These are phyloP conservation scores for Cremastobaeus sp. DNA, from an alignment of 2,888 invertebrate genomes.

Conservation along the genomic window DNA sequence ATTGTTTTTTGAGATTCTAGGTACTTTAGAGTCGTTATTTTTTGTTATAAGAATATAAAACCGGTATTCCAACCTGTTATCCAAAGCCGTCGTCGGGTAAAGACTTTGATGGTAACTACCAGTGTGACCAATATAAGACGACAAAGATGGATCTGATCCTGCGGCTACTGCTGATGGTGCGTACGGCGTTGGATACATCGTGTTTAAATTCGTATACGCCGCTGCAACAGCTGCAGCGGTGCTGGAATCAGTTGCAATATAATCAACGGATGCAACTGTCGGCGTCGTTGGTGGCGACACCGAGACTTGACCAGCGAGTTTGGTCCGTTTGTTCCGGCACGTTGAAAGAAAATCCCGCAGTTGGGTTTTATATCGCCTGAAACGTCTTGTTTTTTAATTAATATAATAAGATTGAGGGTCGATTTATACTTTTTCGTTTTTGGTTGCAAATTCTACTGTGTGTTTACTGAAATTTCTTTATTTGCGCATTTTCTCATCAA, in stretches of 20 bases:
- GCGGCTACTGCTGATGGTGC: conserved; percentile 86
- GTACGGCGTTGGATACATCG: conserved; percentile 89
- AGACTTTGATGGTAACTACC: conserved; percentile 83
- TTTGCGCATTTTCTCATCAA: too few relatives aligned
- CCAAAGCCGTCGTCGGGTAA: conserved; percentile 80
- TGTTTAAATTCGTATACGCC: conserved; percentile 88
- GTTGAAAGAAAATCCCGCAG: conserved; percentile 94
- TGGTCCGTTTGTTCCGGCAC: conserved; percentile 87
- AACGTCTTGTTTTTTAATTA: conserved; percentile 7
- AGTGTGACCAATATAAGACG: conserved; percentile 85
- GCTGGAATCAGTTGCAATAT: conserved; percentile 83
- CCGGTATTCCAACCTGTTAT: conserved; percentile 76
- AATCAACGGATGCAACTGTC: conserved; percentile 83
- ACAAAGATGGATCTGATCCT: conserved; percentile 83
- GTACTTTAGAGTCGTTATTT: background rate
- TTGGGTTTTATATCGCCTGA: conserved; percentile 94
- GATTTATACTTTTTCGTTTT: too few relatives aligned
- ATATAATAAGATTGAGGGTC: too few relatives aligned
- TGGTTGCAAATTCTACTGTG: too few relatives aligned
- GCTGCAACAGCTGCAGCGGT: conserved; percentile 84
- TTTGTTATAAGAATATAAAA: background rate
- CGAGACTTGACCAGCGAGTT: conserved; percentile 79
- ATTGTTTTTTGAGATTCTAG: too few relatives aligned
- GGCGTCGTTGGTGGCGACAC: conserved; percentile 80
- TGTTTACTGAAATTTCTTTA: too few relatives aligned